Evolutionary conservation across 2,113 vertebrate genomes (phyloP).

Genomic region (Bucco capensis): DNA sequence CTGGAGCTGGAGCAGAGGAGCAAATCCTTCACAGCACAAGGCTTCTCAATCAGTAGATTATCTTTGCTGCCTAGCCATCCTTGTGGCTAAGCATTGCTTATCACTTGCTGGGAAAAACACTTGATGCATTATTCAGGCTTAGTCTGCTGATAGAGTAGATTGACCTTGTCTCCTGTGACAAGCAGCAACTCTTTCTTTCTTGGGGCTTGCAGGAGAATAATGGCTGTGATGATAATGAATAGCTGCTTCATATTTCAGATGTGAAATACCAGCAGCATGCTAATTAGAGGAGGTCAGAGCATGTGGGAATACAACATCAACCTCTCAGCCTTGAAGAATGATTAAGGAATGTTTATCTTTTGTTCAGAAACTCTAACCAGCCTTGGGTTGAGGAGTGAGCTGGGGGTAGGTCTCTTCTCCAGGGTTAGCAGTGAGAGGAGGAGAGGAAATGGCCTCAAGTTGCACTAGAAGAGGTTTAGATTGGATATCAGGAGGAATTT

Average conservation of each 20-base stretch:
- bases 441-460: too few relatives aligned
- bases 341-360: constrained; percentile 52
- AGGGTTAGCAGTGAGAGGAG: too few relatives aligned
- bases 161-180: constrained; percentile 58
- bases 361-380: constrained; percentile 36
- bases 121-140: constrained; percentile 61
- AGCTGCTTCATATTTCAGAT: constrained; percentile 57
- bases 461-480: too few relatives aligned
- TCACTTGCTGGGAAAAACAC: constrained; percentile 20
- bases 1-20: neutral
- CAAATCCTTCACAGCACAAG: constrained; percentile 32
- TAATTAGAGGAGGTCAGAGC: constrained; percentile 42
- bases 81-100: constrained; percentile 8
- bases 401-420: too few relatives aligned
- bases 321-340: constrained; percentile 24
- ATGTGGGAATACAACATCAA: neutral
- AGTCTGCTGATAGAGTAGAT: neutral
- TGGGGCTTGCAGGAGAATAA: constrained; percentile 25
- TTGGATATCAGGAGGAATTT: too few relatives aligned
- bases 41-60: constrained; percentile 30
- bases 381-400: too few relatives aligned
- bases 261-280: constrained; percentile 23
- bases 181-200: constrained; percentile 33
- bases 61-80: neutral
- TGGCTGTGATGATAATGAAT: constrained; percentile 45